These are phyloP conservation scores for Camarhynchus parvulus DNA, from an alignment of 2,113 vertebrate species.

Conservation along the genomic window DNA sequence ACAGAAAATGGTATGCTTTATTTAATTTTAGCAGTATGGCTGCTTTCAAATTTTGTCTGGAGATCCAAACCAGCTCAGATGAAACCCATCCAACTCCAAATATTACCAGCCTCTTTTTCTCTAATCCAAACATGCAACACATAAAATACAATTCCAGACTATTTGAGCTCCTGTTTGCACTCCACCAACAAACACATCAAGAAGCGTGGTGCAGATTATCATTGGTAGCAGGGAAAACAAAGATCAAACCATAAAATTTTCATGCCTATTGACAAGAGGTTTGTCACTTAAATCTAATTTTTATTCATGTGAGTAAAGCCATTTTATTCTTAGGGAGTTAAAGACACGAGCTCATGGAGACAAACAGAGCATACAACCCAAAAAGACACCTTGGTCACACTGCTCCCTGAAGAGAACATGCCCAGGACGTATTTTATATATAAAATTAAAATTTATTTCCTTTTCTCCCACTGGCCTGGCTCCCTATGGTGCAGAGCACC, in stretches of 20 bases:
- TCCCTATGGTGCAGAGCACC: not conserved
- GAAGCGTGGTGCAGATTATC: not conserved
- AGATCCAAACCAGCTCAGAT: not conserved
- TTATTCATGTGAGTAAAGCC: fast-evolving
- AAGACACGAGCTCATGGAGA: not conserved
- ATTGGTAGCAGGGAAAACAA: not conserved
- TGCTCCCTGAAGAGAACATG: not conserved
- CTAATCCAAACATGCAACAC: not conserved
- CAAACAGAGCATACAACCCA: not conserved
- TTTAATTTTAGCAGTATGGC: not conserved
- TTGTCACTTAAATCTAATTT: not conserved
- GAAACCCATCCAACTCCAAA: fast-evolving
- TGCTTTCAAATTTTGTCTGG: not conserved
- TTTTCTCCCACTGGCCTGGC: not conserved
- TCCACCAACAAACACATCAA: fast-evolving
- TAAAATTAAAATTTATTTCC: not conserved
- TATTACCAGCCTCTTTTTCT: not conserved
- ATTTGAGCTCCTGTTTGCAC: not conserved
- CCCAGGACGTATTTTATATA: not conserved
- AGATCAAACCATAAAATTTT: not conserved
- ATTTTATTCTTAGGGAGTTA: not conserved
- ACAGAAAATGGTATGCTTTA: not conserved
- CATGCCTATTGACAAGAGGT: not conserved
- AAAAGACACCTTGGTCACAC: not conserved
- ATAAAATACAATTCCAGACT: not conserved